Evolutionary conservation across 2,113 vertebrate genomes (phyloP).

Genomic region (Gallinago paraguaiae): DNA sequence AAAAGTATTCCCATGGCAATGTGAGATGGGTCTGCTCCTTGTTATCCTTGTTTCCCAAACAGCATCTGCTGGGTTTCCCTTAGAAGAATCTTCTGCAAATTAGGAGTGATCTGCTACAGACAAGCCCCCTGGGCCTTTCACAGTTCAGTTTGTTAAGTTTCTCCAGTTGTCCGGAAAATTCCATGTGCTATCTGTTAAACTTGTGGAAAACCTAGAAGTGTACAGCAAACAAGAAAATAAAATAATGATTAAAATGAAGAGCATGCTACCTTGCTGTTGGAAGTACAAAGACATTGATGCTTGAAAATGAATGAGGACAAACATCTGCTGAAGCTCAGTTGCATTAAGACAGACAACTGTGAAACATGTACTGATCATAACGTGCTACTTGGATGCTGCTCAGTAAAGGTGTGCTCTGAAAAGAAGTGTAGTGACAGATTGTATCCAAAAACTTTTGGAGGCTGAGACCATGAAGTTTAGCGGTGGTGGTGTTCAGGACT

Average conservation of each 20-base stretch:
- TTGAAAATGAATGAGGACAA: neutral
- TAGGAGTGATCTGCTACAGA: slow-evolving; percentile 1
- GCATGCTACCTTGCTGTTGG: neutral
- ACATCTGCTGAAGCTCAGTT: neutral
- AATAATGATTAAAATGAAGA: neutral
- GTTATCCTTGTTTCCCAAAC: slow-evolving; percentile 6
- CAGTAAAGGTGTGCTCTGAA: neutral
- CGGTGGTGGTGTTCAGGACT: neutral
- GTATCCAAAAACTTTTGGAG: neutral
- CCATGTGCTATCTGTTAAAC: neutral
- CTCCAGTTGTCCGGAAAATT: neutral
- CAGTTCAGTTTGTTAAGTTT: neutral
- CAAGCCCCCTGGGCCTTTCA: neutral
- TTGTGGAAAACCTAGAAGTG: neutral
- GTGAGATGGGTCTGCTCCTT: neutral
- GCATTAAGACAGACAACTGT: neutral
- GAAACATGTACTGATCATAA: neutral
- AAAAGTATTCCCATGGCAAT: slow-evolving; percentile 3
- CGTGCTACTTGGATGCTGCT: neutral
- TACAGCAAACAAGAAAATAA: neutral
- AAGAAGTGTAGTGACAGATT: neutral
- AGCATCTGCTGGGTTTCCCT: neutral
- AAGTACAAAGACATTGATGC: neutral
- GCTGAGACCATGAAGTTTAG: neutral
- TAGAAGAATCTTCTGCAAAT: slow-evolving; percentile 24